Base-by-base conservation (phyloP, 1,140 invertebrate species). In the Temnothorax curvispinosus region DNA sequence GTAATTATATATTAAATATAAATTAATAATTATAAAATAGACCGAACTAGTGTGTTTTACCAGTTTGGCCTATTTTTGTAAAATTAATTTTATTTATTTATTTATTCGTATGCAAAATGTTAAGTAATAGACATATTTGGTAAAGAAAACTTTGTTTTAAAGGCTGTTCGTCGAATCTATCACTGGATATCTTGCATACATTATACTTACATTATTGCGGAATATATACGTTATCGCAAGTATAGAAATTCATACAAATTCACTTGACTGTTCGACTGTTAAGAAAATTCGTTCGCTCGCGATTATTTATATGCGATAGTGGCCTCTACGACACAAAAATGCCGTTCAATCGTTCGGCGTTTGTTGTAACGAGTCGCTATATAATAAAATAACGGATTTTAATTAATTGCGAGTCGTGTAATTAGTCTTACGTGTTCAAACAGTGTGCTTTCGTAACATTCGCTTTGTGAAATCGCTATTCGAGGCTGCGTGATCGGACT, bases 341-440 rank as follows among this genome's bases (percentile, higher is more conserved):
- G 4, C 21, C 54, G 21, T 80, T 67, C n/a, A 47, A 69, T 47
- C 41, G 41, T 56, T 52, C 2, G 8, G 3, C 35, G 35, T 65
- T 52, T 13, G 47, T 80, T 69, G 38, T 35, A 8, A 72, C 38
- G 35, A 64, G 9, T 60, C 2, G 58, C 7, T 52, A 64, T 52
- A 64, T 41, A 44, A 76, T 85, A 64, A 77, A 52, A 75, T 35
- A 9, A 69, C 21, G 13, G 13, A 56, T 47, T 85, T 85, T 85
- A 38, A 54, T 71, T 71, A 21, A 27, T 11, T 32, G 35, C 38
- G 27, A 21, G n/a, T 60, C 47, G 18, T 44, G 32, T 47, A 77
- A 85, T 85, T 67, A 65, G 35, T 9, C 15, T 41, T 27, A 76
- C 7, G 27, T 44, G 60, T 27, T 35, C 50, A 38, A 77, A 47